phyloP scores from a whole-genome alignment of 2,888 invertebrate species.

The Aricia artaxerxes region DNA sequence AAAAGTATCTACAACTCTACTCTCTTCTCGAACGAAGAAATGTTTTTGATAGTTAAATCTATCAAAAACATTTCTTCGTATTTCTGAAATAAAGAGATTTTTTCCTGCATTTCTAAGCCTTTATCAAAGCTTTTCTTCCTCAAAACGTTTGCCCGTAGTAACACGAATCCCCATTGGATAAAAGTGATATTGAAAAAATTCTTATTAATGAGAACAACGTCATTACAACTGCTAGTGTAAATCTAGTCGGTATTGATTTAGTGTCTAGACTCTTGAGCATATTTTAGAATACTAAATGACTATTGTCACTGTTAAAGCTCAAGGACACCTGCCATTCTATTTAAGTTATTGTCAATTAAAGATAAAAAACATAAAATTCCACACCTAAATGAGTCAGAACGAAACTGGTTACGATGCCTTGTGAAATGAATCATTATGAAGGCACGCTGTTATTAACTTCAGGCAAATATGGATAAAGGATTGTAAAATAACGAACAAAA shows the following conservation, averaged over 20 bases:
- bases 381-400: conserved; percentile 9
- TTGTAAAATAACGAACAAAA: neutral
- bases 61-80: too few relatives aligned
- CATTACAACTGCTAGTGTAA: neutral
- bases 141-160: too few relatives aligned
- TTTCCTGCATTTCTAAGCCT: too few relatives aligned
- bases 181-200: too few relatives aligned
- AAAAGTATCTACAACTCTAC: too few relatives aligned
- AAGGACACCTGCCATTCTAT: conserved; percentile 21
- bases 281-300: conserved; percentile 20
- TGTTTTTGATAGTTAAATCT: too few relatives aligned
- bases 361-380: conserved; percentile 5
- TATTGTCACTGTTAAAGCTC: neutral
- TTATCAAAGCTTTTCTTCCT: too few relatives aligned
- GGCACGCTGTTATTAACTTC: neutral
- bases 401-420: conserved; percentile 8
- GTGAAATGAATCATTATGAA: neutral
- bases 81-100: too few relatives aligned
- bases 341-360: conserved; percentile 14
- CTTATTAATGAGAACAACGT: too few relatives aligned
- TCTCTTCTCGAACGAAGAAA: too few relatives aligned
- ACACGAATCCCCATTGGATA: too few relatives aligned
- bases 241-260: neutral
- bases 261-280: neutral
- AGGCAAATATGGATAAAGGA: neutral